Evolutionary conservation across 1,140 invertebrate species (phyloP), one percentile per base, ranked within the genome.

Genomic region (Drosophila varians): DNA sequence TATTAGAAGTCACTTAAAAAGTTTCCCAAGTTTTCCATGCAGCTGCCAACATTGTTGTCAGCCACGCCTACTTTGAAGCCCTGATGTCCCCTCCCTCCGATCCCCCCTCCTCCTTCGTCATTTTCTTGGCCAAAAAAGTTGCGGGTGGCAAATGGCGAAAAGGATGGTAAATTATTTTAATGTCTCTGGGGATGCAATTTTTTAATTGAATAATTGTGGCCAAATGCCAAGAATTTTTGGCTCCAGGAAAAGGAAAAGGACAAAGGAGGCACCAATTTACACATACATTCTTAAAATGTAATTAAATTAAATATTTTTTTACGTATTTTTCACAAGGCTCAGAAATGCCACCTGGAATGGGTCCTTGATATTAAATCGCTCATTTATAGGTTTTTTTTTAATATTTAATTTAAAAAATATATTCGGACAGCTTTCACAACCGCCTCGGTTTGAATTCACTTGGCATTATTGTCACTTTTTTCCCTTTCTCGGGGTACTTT

Each of bases 1-100:
- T 86, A 84, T 84, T 84, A 84, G 80, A 84, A 84, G 80, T 84
- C 80, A 84, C 80, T 84, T 84, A 84, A 86, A 86, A 84, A 84
- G 47, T 84, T 84, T 84, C 25, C 66, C 66, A 86, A 84, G 80
- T 84, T 84, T 86, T 76, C 62, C 62, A 72, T 79, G 80, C 80
- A 86, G 79, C 79, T 86, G 80, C 80, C 76, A 86, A 86, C 80
- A 80, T 80, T 78, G 80, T 80, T 84, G 80, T 86, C 82, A 76
- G 72, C 60, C 79, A 79, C 64, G 53, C 71, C 57, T 46, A 47
- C 19, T 21, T 52, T 16, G 47, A 49, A 23, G 28, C 25, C 5
- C 55, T n/a, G n/a, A n/a, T n/a, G n/a, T n/a, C 45, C 12, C 19
- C 4, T 21, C 23, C 14, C 23, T 7, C 26, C 23, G 6, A 48